Conservation (phyloP, 2,797 vertebrate species). For the Adelosebastes latens region DNA sequence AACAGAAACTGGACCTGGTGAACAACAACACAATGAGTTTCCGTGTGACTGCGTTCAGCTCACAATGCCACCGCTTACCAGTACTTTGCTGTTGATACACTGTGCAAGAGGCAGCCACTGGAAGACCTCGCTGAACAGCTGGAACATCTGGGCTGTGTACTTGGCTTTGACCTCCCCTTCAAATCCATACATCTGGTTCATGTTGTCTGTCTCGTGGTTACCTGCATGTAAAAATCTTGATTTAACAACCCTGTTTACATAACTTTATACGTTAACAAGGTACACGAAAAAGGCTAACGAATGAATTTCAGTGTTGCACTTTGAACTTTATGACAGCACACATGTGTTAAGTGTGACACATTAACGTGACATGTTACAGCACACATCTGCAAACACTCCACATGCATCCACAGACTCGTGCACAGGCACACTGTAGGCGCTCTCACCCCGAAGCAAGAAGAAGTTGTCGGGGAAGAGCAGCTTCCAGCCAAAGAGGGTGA, state of each 20-base stretch:
- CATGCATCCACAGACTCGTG: background rate
- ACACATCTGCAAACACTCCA: background rate
- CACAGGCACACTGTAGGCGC: background rate
- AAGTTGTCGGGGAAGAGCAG: conserved; percentile 93
- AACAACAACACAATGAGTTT: background rate
- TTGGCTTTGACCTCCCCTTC: conserved; percentile 98
- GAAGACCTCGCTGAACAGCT: conserved; percentile 98
- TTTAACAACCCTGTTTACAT: background rate
- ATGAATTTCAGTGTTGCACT: background rate
- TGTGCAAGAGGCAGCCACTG: conserved; percentile 96
- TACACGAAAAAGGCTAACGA: background rate
- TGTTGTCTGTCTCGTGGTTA: conserved; percentile 97
- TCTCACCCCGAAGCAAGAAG: conserved; percentile 90
- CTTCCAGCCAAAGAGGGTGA: conserved; percentile 96
- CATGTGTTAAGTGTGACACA: background rate
- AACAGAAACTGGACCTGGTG: background rate
- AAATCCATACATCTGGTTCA: conserved; percentile 99
- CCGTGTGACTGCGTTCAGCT: background rate
- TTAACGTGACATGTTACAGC: no score
- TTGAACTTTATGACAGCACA: background rate
- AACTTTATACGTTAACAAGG: rapidly evolving
- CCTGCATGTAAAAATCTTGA: conserved; percentile 72
- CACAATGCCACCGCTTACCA: conserved; percentile 80
- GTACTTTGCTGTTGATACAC: conserved; percentile 93
- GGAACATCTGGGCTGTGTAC: conserved; percentile 97